phyloP scores from a whole-genome alignment of 2,113 vertebrate species.

The Morone chrysops region DNA sequence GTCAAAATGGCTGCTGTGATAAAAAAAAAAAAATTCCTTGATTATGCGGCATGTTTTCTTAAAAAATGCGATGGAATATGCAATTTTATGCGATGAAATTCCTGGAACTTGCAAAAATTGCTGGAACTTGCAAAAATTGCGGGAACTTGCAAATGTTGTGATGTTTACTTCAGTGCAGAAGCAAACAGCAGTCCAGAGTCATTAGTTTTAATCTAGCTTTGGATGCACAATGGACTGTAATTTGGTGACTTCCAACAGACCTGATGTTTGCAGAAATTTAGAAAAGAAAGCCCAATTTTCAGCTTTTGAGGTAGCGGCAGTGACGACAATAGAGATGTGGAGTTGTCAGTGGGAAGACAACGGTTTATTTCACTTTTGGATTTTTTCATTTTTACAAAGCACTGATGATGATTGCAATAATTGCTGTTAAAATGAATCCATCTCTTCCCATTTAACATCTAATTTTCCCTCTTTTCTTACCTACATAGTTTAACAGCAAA shows the following conservation, averaged over 20 bases:
- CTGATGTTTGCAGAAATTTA: not conserved
- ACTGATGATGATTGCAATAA: not conserved
- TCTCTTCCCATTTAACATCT: not conserved
- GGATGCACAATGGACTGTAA: not conserved
- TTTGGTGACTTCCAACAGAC: not conserved
- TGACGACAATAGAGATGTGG: too few relatives aligned
- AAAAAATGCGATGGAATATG: too few relatives aligned
- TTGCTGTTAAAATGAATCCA: not conserved
- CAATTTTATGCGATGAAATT: too few relatives aligned
- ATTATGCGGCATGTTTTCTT: too few relatives aligned
- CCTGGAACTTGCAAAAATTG: too few relatives aligned
- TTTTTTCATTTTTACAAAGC: not conserved
- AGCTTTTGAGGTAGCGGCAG: too few relatives aligned
- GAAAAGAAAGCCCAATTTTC: not conserved
- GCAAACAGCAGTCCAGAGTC: not conserved
- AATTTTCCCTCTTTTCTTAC: not conserved
- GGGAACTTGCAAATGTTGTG: too few relatives aligned
- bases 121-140: too few relatives aligned
- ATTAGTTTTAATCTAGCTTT: not conserved
- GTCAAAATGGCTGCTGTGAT: too few relatives aligned
- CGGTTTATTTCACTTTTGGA: too few relatives aligned
- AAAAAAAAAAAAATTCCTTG: too few relatives aligned
- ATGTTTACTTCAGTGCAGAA: not conserved
- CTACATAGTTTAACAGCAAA: not conserved
- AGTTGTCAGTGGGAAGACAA: too few relatives aligned